Conservation (phyloP, 2,113 vertebrate species). For the Riparia riparia region DNA sequence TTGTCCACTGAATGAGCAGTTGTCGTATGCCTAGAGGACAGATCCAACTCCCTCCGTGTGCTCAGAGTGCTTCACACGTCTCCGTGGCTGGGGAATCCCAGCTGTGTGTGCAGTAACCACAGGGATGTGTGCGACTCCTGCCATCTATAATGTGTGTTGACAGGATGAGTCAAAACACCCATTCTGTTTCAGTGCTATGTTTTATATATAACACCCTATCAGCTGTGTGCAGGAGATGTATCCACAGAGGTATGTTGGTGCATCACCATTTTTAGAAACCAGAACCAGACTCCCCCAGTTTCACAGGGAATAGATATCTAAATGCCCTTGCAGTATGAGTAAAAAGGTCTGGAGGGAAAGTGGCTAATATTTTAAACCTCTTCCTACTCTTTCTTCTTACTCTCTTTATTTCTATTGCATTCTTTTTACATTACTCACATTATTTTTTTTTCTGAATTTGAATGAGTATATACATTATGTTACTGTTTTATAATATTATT, state of each 20-base stretch:
- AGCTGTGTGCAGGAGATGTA: neutral
- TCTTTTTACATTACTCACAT: neutral
- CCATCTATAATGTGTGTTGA: neutral
- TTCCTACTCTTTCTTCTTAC: neutral
- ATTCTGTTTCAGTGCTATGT: neutral
- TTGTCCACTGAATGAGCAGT: neutral
- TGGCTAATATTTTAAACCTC: neutral
- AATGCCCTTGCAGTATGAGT: neutral
- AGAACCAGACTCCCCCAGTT: neutral
- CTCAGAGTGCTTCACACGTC: neutral
- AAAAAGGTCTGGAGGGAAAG: neutral
- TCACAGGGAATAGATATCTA: neutral
- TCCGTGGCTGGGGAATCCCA: neutral
- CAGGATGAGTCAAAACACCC: slow-evolving; percentile 24
- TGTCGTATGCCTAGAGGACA: neutral
- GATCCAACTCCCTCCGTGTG: neutral
- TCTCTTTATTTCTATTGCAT: neutral
- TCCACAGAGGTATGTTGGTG: neutral
- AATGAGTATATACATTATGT: neutral
- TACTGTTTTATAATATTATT: slow-evolving; percentile 8
- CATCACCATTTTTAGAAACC: neutral
- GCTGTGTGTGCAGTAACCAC: neutral
- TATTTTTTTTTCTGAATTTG: neutral
- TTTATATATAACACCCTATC: neutral
- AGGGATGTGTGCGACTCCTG: neutral